Percentiles rank a stretch among this genome's conserved stretches.
phyloP scores from a whole-genome alignment of 1,140 invertebrate species.

The Drosophila elegans region DNA sequence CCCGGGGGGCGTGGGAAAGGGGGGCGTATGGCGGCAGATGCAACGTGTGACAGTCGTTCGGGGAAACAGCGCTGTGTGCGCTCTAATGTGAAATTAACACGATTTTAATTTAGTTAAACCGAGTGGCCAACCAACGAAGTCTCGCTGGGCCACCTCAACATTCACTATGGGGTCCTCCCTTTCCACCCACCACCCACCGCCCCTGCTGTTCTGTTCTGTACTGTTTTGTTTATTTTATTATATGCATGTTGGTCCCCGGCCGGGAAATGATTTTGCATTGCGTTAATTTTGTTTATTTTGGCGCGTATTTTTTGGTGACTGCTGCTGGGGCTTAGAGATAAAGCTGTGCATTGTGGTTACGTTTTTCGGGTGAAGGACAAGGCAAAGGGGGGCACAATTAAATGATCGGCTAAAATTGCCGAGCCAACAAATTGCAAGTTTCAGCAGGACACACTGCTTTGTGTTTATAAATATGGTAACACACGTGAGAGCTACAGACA shows the following conservation, averaged over 20 bases:
- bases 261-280: constrained; percentile 66
- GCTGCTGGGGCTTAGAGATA: constrained; percentile 50
- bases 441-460: background rate
- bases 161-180: background rate
- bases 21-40: constrained; percentile 13
- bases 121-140: constrained; percentile 65
- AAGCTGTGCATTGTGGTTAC: constrained; percentile 32
- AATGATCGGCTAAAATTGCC: constrained; percentile 53
- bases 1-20: constrained; percentile 10
- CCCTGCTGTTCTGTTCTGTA: background rate
- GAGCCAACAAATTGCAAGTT: constrained; percentile 17
- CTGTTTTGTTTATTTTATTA: constrained; percentile 66
- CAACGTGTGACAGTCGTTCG: constrained; percentile 62
- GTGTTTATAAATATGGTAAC: constrained; percentile 1
- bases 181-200: background rate
- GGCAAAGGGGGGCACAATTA: constrained; percentile 10
- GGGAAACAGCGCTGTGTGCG: constrained; percentile 65
- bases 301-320: constrained; percentile 50
- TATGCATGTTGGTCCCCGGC: constrained; percentile 55
- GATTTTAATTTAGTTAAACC: constrained; percentile 83
- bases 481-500: background rate
- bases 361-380: background rate
- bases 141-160: constrained; percentile 40
- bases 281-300: constrained; percentile 71
- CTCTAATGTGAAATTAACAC: constrained; percentile 84